Evolutionary conservation across 2,113 vertebrate genomes (phyloP).

Genomic region (Carassius gibelio): DNA sequence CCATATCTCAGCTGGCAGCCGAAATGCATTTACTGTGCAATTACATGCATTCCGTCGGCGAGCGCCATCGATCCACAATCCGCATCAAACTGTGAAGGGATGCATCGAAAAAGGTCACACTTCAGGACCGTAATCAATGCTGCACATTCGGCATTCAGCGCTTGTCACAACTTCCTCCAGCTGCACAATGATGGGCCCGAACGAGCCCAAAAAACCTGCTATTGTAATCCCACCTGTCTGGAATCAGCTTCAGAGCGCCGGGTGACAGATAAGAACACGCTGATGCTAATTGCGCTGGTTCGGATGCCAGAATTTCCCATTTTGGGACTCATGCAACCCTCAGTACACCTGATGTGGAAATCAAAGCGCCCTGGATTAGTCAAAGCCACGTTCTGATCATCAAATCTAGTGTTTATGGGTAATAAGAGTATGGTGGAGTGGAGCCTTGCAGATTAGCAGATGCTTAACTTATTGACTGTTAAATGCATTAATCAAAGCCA

Average conservation of each 20-base stretch:
- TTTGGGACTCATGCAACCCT: background rate
- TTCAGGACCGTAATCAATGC: conserved; percentile 53
- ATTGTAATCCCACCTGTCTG: conserved; percentile 25
- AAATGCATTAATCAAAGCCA: conserved; percentile 74
- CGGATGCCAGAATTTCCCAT: conserved; percentile 5
- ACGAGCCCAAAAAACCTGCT: background rate
- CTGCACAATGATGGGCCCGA: conserved; percentile 10
- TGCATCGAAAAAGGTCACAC: conserved; percentile 59
- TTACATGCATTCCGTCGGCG: background rate
- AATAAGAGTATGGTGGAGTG: conserved; percentile 44
- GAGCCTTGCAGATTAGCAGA: conserved; percentile 68
- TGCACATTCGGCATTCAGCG: conserved; percentile 45
- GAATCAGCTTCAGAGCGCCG: background rate
- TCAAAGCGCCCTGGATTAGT: background rate
- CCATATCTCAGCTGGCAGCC: conserved; percentile 15
- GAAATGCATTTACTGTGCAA: conserved; percentile 39
- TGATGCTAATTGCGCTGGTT: conserved; percentile 16
- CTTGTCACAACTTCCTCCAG: conserved; percentile 34
- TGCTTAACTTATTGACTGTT: conserved; percentile 73
- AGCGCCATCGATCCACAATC: conserved; percentile 35
- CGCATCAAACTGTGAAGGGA: conserved; percentile 38
- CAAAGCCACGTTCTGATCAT: background rate
- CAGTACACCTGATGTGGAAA: background rate
- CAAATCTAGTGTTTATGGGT: background rate
- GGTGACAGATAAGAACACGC: background rate